These are phyloP conservation scores for Ctenodactylus gundi DNA, from an alignment of 2,113 vertebrate species.

Conservation along the genomic window DNA sequence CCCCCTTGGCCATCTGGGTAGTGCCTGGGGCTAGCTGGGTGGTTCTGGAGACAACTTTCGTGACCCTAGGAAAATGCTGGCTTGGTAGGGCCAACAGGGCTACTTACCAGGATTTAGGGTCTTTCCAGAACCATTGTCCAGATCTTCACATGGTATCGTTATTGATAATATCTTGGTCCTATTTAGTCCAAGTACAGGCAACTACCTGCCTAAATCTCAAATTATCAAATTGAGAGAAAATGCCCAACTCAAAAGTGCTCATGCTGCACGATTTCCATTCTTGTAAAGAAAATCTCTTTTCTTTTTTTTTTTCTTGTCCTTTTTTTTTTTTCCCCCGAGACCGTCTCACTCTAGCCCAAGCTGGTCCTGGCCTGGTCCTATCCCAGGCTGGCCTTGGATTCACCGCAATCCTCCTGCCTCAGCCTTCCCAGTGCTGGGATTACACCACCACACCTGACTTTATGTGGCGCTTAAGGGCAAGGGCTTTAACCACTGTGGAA, in stretches of 20 bases:
- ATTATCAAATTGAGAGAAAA: background rate
- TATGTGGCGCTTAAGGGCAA: too few relatives aligned
- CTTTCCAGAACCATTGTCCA: background rate
- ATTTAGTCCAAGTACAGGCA: background rate
- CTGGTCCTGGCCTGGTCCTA: too few relatives aligned
- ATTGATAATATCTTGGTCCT: background rate
- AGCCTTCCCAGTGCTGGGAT: too few relatives aligned
- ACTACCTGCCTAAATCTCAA: background rate
- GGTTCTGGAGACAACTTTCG: constrained; percentile 22
- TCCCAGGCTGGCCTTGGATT: too few relatives aligned
- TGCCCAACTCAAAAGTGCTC: background rate
- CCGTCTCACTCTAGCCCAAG: too few relatives aligned
- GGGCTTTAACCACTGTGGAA: too few relatives aligned
- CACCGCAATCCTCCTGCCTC: too few relatives aligned
- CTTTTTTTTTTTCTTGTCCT: too few relatives aligned
- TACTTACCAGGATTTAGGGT: background rate
- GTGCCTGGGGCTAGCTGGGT: constrained; percentile 56
- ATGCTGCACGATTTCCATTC: background rate
- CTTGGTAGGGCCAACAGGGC: background rate
- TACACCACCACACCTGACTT: too few relatives aligned
- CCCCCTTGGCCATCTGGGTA: constrained; percentile 73
- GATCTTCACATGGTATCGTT: background rate
- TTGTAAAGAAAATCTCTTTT: background rate
- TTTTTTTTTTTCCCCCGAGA: too few relatives aligned
- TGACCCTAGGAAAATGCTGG: background rate